These are phyloP conservation scores for Aulostomus chinensis DNA, from an alignment of 2,797 vertebrate genomes.

Conservation along the genomic window DNA sequence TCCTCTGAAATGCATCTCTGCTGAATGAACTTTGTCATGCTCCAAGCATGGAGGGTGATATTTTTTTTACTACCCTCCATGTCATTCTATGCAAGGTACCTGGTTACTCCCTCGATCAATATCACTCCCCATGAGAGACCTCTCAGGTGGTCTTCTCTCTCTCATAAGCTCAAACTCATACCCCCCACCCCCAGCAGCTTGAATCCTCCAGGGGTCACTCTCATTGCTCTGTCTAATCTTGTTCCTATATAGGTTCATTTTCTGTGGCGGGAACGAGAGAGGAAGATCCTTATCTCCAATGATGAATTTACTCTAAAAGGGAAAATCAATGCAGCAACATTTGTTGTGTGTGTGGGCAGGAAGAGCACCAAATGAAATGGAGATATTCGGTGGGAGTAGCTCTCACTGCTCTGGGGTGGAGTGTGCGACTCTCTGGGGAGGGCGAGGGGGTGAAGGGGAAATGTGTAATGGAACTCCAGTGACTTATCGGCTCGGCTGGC, in stretches of 20 bases:
- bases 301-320: constrained; percentile 72
- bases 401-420: constrained; percentile 40
- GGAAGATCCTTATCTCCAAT: constrained; percentile 69
- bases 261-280: constrained; percentile 47
- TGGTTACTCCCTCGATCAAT: constrained; percentile 63
- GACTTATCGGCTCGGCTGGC: constrained; percentile 54
- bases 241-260: constrained; percentile 51
- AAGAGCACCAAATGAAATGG: constrained; percentile 50
- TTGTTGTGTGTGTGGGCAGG: constrained; percentile 15
- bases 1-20: not conserved
- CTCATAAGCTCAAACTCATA: constrained; percentile 48
- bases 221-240: constrained; percentile 70
- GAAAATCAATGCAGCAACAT: constrained; percentile 67
- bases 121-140: constrained; percentile 50
- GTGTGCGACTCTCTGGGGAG: constrained; percentile 47
- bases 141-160: constrained; percentile 61
- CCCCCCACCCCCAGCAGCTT: constrained; percentile 6
- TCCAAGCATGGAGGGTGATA: no score
- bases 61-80: constrained; percentile 11
- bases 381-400: constrained; percentile 48
- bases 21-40: not conserved
- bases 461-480: constrained; percentile 66
- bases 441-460: constrained; percentile 40
- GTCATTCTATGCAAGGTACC: constrained; percentile 32
- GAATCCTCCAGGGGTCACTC: constrained; percentile 59